Conservation (phyloP, 2,797 vertebrate genomes). For the Xyrichtys novacula region DNA sequence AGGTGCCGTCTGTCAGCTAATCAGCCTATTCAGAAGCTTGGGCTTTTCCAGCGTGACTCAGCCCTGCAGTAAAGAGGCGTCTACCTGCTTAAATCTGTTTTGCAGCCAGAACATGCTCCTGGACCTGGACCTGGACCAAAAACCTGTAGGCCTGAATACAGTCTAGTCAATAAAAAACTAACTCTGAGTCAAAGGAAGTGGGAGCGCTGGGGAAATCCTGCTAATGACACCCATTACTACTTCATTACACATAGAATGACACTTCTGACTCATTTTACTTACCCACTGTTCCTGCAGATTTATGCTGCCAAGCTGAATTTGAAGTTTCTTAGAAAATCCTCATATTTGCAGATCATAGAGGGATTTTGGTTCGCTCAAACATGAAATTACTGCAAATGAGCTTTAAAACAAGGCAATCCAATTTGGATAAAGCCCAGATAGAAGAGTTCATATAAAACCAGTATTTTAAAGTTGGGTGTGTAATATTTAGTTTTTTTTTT, state of each 20-base stretch:
- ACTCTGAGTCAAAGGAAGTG: constrained; percentile 41
- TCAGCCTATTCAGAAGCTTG: background rate
- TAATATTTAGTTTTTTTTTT: too few species aligned
- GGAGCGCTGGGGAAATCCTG: background rate
- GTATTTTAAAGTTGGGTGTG: too few species aligned
- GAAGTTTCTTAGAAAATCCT: background rate
- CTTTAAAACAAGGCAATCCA: too few species aligned
- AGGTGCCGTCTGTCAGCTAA: background rate
- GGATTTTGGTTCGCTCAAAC: too few species aligned
- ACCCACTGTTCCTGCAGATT: background rate
- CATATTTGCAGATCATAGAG: too few species aligned
- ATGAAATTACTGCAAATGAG: too few species aligned
- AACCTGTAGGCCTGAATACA: too few species aligned
- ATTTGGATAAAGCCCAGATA: too few species aligned
- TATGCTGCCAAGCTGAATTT: background rate
- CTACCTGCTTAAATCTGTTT: background rate
- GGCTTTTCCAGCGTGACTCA: constrained; percentile 65
- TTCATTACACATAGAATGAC: constrained; percentile 9
- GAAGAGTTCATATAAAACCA: too few species aligned
- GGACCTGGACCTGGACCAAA: background rate
- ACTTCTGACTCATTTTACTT: background rate
- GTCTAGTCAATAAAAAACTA: background rate
- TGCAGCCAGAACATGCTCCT: background rate
- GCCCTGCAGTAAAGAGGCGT: background rate
- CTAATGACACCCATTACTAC: constrained; percentile 1